Base-by-base conservation (phyloP, 2,113 vertebrate species). In the Corapipo altera region DNA sequence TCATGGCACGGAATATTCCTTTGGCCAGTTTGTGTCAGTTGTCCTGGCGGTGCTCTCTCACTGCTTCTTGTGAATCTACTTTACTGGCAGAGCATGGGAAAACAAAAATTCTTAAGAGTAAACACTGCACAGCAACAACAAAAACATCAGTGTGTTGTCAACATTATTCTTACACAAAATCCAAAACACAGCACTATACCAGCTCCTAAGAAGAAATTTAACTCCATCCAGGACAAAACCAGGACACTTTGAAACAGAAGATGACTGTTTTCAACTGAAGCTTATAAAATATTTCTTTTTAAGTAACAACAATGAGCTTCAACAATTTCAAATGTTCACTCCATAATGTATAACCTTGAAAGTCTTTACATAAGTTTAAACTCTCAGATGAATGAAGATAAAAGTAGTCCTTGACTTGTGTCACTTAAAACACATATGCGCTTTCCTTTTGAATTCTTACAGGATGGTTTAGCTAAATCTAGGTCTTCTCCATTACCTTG, bases 21-120 rank as follows among this genome's bases (percentile, higher is more conserved):
- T 46, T 82, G 44, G 28, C 8, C 12, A 16, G 4, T 44, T 59
- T 59, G 52, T 27, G 28, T n/a, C 52, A 73, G 76, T 37, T 20
- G 22, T 52, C 37, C 28, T 39, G 33, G 28, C 12, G 6, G 23
- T 39, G 28, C 5, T 46, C 28, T 28, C 44, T 75, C 61, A 52
- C 44, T 30, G 11, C 13, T 81, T 59, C 70, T 52, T 28, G 37
- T 59, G 59, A 12, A 13, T 44, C 12, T 74, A 22, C 32, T 52
- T 15, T 24, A 18, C 0, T 0, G 7, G 52, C 23, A 67, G 23
- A 61, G 61, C 5, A 46, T 2, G 7, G 12, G 27, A 9, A 22
- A 24, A 52, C 30, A 13, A 52, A 73, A 73, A 37, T 27, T 43
- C 46, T 59, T 39, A 33, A 52, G 23, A 33, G 73, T 46, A 74